Evolutionary conservation across 2,888 invertebrate genomes (phyloP), one percentile per base, ranked within the genome.

Genomic region (Falcaria lacertinaria): DNA sequence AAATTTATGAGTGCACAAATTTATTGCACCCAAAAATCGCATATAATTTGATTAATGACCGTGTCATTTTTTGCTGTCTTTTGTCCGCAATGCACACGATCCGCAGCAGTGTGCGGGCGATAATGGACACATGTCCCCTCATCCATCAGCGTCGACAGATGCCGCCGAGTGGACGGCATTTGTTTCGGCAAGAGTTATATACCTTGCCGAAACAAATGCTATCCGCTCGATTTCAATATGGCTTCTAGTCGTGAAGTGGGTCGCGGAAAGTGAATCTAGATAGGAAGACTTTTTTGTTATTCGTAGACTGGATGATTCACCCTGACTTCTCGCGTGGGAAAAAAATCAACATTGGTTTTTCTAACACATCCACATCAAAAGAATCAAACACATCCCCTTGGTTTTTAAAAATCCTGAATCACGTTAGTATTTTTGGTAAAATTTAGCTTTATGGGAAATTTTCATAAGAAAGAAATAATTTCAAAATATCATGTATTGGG

Each of bases 101-200:
- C 48, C 49, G 58, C 39, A 50, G 52, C 69, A 66, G 55, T 64
- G 72, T 73, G 74, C 72, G 64, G 65, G 64, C 73, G 71, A 74
- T 80, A 80, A 84, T 83, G 84, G 86, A 85, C 88, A 87, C 78
- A 81, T 87, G 87, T 84, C 83, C 73, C 71, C 73, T 65, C 76
- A 85, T 87, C 84, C 78, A 84, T 86, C 85, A 86, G 64, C 42
- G 61, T 60, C 64, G 78, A 71, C 81, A 80, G 77, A 77, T 80
- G 81, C 70, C 74, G 69, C 53, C 56, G 68, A 76, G 73, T 69
- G 76, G 69, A 56, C 66, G 62, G 64, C 70, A 70, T 70, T 73
- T 73, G 72, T 74, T 73, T 67, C 64, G 70, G 63, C 56, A 60
- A 71, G 68, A 71, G 61, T 71, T 72, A 71, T 66, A 59, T 64